Evolutionary conservation across 2,797 vertebrate species (phyloP).

Genomic region (Brotula barbata): DNA sequence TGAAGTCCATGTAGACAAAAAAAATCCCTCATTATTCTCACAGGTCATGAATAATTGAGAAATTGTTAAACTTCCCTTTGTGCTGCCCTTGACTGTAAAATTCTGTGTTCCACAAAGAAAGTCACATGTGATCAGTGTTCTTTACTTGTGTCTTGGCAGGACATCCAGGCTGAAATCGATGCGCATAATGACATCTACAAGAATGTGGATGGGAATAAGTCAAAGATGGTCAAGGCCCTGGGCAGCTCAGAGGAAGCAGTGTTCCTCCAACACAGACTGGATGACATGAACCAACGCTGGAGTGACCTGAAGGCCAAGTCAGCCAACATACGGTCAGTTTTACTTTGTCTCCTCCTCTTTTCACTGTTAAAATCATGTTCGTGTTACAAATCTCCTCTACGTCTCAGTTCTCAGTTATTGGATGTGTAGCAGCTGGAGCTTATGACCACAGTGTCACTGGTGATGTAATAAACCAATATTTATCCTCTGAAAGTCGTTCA

Average conservation of each 20-base stretch:
- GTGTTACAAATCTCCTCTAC: slow-evolving; percentile 14
- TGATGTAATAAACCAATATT: no score
- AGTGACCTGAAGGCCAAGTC: slow-evolving; percentile 93
- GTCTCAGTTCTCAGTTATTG: no score
- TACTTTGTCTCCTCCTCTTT: slow-evolving; percentile 9
- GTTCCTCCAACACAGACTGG: slow-evolving; percentile 92
- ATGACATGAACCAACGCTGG: slow-evolving; percentile 99
- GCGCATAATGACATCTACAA: slow-evolving; percentile 99
- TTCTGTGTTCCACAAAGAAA: not conserved
- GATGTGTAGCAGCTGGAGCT: no score
- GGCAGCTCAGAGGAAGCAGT: slow-evolving; percentile 93
- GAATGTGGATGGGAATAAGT: slow-evolving; percentile 92
- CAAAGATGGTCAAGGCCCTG: slow-evolving; percentile 96
- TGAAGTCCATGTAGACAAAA: slow-evolving; percentile 34
- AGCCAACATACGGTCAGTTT: slow-evolving; percentile 87
- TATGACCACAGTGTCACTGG: no score
- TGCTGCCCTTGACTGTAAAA: slow-evolving; percentile 15
- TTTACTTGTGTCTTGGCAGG: slow-evolving; percentile 75
- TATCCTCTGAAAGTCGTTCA: no score
- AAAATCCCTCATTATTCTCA: slow-evolving; percentile 27
- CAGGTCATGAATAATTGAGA: slow-evolving; percentile 24
- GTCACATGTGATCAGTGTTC: not conserved
- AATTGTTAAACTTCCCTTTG: slow-evolving; percentile 17
- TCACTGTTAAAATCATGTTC: not conserved
- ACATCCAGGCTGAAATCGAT: slow-evolving; percentile 98